These are phyloP conservation scores for Eristalinus aeneus DNA, from an alignment of 2,888 invertebrate species.

Conservation along the genomic window DNA sequence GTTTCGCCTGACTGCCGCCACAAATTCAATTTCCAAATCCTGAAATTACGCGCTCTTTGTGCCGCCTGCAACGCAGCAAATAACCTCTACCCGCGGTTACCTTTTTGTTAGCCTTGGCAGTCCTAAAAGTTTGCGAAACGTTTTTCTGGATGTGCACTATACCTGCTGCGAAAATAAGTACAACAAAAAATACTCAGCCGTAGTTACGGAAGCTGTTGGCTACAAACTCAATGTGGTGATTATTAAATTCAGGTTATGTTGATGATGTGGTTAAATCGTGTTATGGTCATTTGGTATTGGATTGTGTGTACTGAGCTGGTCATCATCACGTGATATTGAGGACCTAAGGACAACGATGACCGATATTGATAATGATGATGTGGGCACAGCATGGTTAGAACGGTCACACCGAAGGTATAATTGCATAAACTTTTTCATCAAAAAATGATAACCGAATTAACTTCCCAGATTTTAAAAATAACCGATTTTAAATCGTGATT, in stretches of 20 bases:
- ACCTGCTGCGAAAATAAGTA: not conserved
- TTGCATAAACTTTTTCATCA: slow-evolving; percentile 25
- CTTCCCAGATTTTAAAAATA: too few species aligned
- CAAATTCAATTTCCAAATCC: slow-evolving; percentile 78
- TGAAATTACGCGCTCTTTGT: slow-evolving; percentile 65
- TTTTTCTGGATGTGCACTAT: not conserved
- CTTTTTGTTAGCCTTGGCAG: slow-evolving; percentile 1
- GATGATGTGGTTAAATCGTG: slow-evolving; percentile 68
- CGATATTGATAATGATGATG: not conserved
- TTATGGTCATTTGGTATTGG: slow-evolving; percentile 56
- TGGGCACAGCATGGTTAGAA: not conserved
- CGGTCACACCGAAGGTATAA: slow-evolving; percentile 33
- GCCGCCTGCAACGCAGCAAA: not conserved
- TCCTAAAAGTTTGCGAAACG: slow-evolving; percentile 52
- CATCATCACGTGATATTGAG: not conserved
- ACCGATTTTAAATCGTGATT: too few species aligned
- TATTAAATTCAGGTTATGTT: slow-evolving; percentile 69
- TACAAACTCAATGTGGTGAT: slow-evolving; percentile 55
- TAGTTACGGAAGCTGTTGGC: slow-evolving; percentile 7
- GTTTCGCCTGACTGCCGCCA: slow-evolving; percentile 67
- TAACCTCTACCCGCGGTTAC: not conserved
- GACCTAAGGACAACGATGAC: not conserved
- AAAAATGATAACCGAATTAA: too few species aligned
- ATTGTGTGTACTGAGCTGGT: slow-evolving; percentile 42
- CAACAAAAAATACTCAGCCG: not conserved